Base-by-base conservation (phyloP, 2,888 invertebrate genomes). In the Odontomyia ornata region DNA sequence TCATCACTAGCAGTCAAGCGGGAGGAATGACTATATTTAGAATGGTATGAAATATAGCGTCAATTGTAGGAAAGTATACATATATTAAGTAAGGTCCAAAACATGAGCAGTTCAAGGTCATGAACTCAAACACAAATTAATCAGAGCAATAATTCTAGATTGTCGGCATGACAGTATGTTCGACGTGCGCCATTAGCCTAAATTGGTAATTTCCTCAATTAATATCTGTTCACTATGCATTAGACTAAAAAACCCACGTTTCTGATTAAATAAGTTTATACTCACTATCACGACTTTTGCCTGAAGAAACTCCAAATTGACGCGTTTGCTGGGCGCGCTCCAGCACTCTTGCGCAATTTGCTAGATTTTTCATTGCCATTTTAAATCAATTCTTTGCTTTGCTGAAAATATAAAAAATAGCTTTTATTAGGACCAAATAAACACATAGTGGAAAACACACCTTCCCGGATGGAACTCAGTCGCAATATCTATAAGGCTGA, bases 321-420 rank as follows among this genome's bases (percentile, higher is more conserved):
- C 73, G 73, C 11, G 23, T 73, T 30, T 73, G 73, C 36, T 73
- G 73, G 23, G 23, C 57, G 11, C 57, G 30, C 36, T 72, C 72
- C 30, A 72, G 56, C 13, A 27, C 36, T 43, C 52, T 73, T 15
- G 57, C 73, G 46, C 73, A 73, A 57, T 73, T 73, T 27, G 73
- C 73, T 57, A 73, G 23, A 73, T 73, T 73, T 27, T 36, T 57
- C 73, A 73, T 73, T 21, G 73, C 73, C 73, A 73, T 73, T 13
- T 28, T 57, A 36, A 7, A 0, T 25, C 18, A 23, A 5, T 25
- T n/a, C 23, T 7, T 25, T 60, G 60, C 60, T 11, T 21, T 60
- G 25, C 60, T 60, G 60, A 13, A 25, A 1, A 1, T 21, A 18
- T 25, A 60, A 43, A 43, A 43, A 43, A 43, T 43, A 7, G 43